phyloP scores from a whole-genome alignment of 2,888 invertebrate genomes.

The Geotrupes spiniger region DNA sequence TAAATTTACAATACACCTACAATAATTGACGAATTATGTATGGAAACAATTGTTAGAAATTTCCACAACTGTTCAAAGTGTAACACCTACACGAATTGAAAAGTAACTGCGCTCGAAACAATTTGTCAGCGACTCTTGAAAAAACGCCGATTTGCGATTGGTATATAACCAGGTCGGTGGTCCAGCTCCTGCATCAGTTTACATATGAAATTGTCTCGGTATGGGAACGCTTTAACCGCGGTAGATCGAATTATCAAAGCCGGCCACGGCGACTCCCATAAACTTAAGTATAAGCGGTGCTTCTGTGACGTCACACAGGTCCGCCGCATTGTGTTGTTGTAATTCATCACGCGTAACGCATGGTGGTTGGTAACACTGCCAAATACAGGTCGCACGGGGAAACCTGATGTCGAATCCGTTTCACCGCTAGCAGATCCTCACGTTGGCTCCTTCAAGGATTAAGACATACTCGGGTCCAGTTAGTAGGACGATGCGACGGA shows the following conservation, averaged over 20 bases:
- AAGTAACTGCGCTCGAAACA: not conserved
- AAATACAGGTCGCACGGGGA: constrained; percentile 34
- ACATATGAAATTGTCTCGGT: constrained; percentile 36
- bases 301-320: constrained; percentile 30
- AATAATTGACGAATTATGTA: no score
- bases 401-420: constrained; percentile 31
- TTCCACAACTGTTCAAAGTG: no score
- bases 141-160: not conserved
- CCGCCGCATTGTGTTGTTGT: constrained; percentile 31
- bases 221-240: constrained; percentile 34
- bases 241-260: constrained; percentile 38
- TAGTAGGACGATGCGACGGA: constrained; percentile 11
- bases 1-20: no score
- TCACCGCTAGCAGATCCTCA: constrained; percentile 18
- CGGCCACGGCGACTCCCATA: constrained; percentile 29
- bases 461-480: constrained; percentile 12
- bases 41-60: no score
- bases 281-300: constrained; percentile 30
- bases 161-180: constrained; percentile 28
- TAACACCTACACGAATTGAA: no score
- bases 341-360: constrained; percentile 37
- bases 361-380: constrained; percentile 33
- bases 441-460: constrained; percentile 21
- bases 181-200: constrained; percentile 32
- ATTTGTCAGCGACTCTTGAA: constrained; percentile 2